Conservation (phyloP, 2,113 vertebrate species). For the Athene cunicularia region DNA sequence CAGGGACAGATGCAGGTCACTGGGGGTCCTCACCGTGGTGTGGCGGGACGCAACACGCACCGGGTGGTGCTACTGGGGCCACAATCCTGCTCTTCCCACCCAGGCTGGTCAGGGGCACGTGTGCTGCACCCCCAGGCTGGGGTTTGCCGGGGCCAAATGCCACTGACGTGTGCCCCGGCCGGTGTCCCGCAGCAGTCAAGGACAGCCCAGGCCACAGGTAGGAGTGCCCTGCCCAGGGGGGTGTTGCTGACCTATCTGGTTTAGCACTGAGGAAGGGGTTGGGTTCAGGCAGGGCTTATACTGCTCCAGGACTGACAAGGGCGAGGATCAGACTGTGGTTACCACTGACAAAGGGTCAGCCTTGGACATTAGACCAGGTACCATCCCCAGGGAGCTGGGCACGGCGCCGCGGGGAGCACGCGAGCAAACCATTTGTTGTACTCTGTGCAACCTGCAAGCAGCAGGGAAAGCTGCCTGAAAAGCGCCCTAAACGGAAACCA, state of each 20-base stretch:
- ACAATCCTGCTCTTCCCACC: not conserved
- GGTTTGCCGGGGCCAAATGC: fast-evolving
- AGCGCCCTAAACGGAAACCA: not conserved
- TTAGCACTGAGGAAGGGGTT: not conserved
- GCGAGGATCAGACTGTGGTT: not conserved
- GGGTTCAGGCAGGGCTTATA: not conserved
- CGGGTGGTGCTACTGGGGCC: fast-evolving
- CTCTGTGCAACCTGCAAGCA: fast-evolving
- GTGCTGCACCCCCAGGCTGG: not conserved
- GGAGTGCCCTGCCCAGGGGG: not conserved
- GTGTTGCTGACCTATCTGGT: fast-evolving
- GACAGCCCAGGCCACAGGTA: not conserved
- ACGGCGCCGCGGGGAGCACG: fast-evolving
- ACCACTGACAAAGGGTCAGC: not conserved
- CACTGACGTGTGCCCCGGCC: not conserved
- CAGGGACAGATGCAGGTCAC: not conserved
- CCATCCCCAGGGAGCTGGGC: not conserved
- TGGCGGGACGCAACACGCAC: fast-evolving
- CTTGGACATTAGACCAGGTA: not conserved
- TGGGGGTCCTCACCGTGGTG: fast-evolving
- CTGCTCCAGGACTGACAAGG: not conserved
- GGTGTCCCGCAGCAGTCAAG: not conserved
- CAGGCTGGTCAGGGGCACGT: fast-evolving
- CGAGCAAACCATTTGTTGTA: not conserved
- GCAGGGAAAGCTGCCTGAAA: not conserved